Evolutionary conservation across 2,797 vertebrate species (phyloP), one percentile per base, ranked within the genome.

Genomic region (Hemibagrus guttatus): DNA sequence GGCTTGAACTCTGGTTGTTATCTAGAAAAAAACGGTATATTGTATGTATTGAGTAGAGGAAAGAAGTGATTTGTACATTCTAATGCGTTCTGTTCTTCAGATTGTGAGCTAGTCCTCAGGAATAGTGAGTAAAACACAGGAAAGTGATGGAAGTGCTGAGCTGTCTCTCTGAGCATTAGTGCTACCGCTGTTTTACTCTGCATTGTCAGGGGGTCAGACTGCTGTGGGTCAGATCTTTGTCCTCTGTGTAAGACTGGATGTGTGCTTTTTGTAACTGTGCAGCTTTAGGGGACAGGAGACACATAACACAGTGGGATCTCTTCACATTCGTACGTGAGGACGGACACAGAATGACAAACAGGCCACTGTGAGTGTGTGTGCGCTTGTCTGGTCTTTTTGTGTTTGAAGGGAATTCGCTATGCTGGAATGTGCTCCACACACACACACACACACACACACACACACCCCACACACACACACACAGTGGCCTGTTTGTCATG

Each of bases 191-290:
- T 81, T 61, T 85, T 84, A 12, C 79, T 72, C 46, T 81, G 39
- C 76, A n/a, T 39, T 78, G 71, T 86, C 81, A 83, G 84, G 21
- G 39, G 81, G 46, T 35, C 52, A 59, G 74, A 69, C 39, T 88
- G 68, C 72, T 86, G 35, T 46, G 39, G 72, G 84, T 83, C 64
- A 81, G 84, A 87, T 80, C 75, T 88, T 86, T 89, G 88, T 58
- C 84, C 79, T 83, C 46, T 56, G 35, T 87, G 16, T 84, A 74
- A 64, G 63, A 82, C 49, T 66, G n/a, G 61, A 19, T 28, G 17
- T 66, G 42, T 28, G 42, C 12, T 64, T 82, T 52, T 63, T 64
- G 39, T 81, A 46, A 64, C 17, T 52, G 71, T 13, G 6, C 59
- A 78, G 83, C 83, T 76, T 76, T 52, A 64, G 84, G 58, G 42